Evolutionary conservation across 2,113 vertebrate species (phyloP).

Genomic region (Chionomys nivalis): DNA sequence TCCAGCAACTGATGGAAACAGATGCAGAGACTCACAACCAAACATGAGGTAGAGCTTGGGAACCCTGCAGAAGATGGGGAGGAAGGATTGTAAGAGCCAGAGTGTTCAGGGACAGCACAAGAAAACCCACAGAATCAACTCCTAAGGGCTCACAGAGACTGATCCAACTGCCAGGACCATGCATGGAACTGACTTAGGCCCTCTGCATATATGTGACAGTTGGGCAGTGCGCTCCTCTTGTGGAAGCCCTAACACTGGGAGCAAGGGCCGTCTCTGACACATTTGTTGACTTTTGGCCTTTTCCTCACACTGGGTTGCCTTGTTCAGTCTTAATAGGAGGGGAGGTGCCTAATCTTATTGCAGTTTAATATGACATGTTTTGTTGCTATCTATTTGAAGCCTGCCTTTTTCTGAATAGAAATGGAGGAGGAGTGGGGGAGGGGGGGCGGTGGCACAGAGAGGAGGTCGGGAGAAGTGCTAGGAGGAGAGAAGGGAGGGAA

Average conservation of each 20-base stretch:
- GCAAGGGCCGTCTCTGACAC: not conserved
- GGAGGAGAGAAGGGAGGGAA: not conserved
- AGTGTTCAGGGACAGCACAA: not conserved
- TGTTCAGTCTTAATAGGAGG: not conserved
- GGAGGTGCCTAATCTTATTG: not conserved
- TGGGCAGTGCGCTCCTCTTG: not conserved
- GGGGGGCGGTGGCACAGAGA: not conserved
- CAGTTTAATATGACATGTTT: not conserved
- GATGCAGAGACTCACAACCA: not conserved
- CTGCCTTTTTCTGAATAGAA: not conserved
- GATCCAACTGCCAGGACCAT: not conserved
- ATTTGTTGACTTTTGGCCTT: not conserved
- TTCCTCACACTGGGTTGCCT: not conserved
- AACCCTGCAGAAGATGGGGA: not conserved
- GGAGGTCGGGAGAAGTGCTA: not conserved
- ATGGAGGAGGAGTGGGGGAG: too few relatives aligned
- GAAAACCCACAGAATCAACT: not conserved
- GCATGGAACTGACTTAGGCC: not conserved
- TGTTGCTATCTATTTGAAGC: not conserved
- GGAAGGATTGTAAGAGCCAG: not conserved
- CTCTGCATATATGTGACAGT: not conserved
- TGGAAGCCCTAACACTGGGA: not conserved
- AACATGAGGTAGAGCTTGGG: not conserved
- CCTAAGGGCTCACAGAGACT: not conserved
- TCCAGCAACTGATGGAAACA: not conserved